Percentiles rank a stretch among this genome's conserved stretches.
phyloP scores from a whole-genome alignment of 2,113 vertebrate genomes.

The Triplophysa dalaica region DNA sequence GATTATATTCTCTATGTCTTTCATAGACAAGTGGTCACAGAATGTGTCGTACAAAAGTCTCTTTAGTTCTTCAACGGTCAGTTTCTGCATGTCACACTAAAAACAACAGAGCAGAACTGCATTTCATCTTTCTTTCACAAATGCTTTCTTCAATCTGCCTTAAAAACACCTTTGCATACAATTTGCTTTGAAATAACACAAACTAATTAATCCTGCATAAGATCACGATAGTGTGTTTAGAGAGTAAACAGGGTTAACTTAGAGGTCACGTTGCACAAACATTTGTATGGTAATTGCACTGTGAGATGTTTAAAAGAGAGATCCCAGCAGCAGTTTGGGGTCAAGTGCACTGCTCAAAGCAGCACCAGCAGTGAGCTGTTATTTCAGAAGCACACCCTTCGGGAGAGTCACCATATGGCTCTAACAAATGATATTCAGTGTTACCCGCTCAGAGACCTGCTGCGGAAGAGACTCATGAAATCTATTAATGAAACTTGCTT shows the following conservation, averaged over 20 bases:
- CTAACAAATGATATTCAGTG: conserved; percentile 9
- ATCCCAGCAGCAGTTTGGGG: conserved; percentile 1
- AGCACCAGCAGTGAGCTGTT: background rate
- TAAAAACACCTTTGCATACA: too few relatives aligned
- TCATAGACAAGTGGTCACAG: conserved; percentile 98
- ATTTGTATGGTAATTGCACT: background rate
- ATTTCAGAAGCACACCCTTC: conserved; percentile 2
- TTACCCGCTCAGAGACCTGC: background rate
- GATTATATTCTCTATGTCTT: conserved; percentile 99
- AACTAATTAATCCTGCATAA: background rate
- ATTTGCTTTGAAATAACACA: background rate
- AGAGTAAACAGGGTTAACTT: background rate
- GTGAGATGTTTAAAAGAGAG: background rate
- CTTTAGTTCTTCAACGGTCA: conserved; percentile 97
- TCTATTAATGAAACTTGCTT: background rate
- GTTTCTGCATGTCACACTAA: conserved; percentile 98
- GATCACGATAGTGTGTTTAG: background rate
- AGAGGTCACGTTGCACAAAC: background rate
- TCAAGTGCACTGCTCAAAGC: background rate
- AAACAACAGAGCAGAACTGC: background rate
- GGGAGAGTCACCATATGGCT: conserved; percentile 23
- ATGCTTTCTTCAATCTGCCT: background rate
- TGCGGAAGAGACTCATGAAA: background rate
- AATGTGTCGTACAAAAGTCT: conserved; percentile 95
- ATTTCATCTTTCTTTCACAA: background rate